Percentiles rank a stretch among this genome's conserved stretches.
phyloP scores from a whole-genome alignment of 2,888 invertebrate species.

The Copidosoma aretas region DNA sequence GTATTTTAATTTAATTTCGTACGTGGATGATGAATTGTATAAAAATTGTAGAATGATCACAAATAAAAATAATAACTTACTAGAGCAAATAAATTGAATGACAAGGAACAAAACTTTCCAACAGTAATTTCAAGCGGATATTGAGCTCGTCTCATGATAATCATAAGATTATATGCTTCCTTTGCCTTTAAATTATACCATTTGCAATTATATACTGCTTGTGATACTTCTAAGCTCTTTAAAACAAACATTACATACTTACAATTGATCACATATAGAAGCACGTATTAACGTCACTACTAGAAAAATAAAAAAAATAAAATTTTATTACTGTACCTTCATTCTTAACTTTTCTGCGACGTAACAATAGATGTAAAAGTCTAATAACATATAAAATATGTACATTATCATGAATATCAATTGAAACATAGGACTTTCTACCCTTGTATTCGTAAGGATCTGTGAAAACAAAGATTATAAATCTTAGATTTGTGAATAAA shows the following conservation, averaged over 20 bases:
- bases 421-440: constrained; percentile 23
- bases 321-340: constrained; percentile 16
- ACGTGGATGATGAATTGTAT: no score
- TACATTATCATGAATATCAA: constrained; percentile 25
- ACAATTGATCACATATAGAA: not conserved
- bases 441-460: not conserved
- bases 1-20: no score
- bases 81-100: constrained; percentile 17
- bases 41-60: no score
- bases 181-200: constrained; percentile 42
- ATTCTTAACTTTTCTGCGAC: constrained; percentile 29
- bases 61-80: constrained; percentile 6
- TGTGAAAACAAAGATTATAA: constrained; percentile 9
- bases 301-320: not conserved
- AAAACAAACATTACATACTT: constrained; percentile 3
- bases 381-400: constrained; percentile 22
- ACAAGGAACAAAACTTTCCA: constrained; percentile 42
- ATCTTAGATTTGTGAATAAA: not conserved
- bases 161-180: constrained; percentile 35
- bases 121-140: constrained; percentile 42
- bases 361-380: constrained; percentile 35
- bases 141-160: constrained; percentile 41
- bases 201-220: constrained; percentile 40
- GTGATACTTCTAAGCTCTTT: constrained; percentile 38
- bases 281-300: not conserved